Base-by-base conservation (phyloP, 1,140 invertebrate species). In the Apis dorsata region DNA sequence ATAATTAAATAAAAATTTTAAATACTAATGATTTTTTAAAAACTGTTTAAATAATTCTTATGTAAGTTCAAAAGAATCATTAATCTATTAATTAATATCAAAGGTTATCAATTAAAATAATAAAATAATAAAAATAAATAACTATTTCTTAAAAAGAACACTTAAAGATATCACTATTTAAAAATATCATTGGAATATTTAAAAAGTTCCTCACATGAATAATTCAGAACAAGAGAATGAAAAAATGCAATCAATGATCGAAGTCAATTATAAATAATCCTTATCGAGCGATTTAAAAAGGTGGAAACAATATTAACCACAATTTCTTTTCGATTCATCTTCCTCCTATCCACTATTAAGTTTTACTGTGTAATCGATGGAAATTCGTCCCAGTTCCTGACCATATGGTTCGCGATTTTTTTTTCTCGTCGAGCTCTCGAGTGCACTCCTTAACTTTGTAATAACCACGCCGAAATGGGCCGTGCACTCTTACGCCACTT, bases 281-380 rank as follows among this genome's bases (percentile, higher is more conserved):
- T 34, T 65, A 28, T 34, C 63, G 65, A 73, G 44, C 21, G 71
- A 73, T 73, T 44, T 21, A 19, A 11, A 44, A 59, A 73, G 28
- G 13, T 44, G 8, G 12, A 28, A 7, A 12, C 8, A 12, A 68
- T 5, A 19, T 44, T 73, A n/a, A 44, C 19, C 8, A 21, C 2
- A 70, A 28, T 19, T 73, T 73, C 34, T 59, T 73, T 59, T 10
- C 28, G 8, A 73, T 10, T 19, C 55, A 59, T 73, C 44, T 44
- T 34, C 55, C 1, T n/a, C 2, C 69, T 51, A 0, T 19, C 21
- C 21, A 28, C 21, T 28, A 24, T 59, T 59, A 73, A 60, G 12
- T 59, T n/a, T 34, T 11, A 73, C 55, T 9, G 28, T 8, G 28
- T 73, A 73, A 73, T 73, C 55, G 71, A 73, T 73, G 57, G 19